A percentile compares a stretch with the other conserved stretches of the same genome.
Conservation (phyloP, 2,888 invertebrate genomes). For the Lymantria monacha region DNA sequence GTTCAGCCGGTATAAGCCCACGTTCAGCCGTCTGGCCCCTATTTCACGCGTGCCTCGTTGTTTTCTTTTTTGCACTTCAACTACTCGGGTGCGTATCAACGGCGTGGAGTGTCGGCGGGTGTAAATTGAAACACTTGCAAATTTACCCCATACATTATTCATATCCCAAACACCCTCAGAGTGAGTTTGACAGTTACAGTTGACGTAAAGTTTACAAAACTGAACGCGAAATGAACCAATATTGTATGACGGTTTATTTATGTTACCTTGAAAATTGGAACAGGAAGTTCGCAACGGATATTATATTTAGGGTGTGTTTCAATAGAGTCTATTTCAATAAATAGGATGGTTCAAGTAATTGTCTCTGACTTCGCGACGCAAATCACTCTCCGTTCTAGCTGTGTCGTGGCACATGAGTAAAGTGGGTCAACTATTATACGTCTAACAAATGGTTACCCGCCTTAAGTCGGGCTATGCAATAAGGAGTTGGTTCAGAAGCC, state of each 20-base stretch:
- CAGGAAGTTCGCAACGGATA: slow-evolving; percentile 10
- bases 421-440: slow-evolving; percentile 78
- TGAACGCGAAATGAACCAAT: slow-evolving; percentile 48
- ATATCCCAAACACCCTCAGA: slow-evolving; percentile 71
- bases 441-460: slow-evolving; percentile 73
- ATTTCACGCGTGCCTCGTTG: slow-evolving; percentile 51
- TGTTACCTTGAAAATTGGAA: slow-evolving; percentile 31
- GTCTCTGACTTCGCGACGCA: slow-evolving; percentile 54
- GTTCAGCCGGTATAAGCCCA: slow-evolving; percentile 22
- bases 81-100: slow-evolving; percentile 69
- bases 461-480: slow-evolving; percentile 71
- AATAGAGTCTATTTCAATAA: slow-evolving; percentile 30
- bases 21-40: slow-evolving; percentile 24
- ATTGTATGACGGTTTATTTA: slow-evolving; percentile 22
- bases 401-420: slow-evolving; percentile 63
- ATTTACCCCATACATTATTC: slow-evolving; percentile 81
- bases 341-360: slow-evolving; percentile 34
- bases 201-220: slow-evolving; percentile 59
- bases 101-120: slow-evolving; percentile 70
- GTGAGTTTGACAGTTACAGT: slow-evolving; percentile 60
- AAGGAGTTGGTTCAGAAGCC: slow-evolving; percentile 73
- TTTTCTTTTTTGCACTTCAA: slow-evolving; percentile 78
- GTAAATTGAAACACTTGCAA: slow-evolving; percentile 83
- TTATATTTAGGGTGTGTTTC: slow-evolving; percentile 27
- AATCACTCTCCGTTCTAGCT: slow-evolving; percentile 65